Percentiles rank a stretch among this genome's conserved stretches.
Evolutionary conservation across 2,888 invertebrate genomes (phyloP).

Genomic region (Thumatha senex): DNA sequence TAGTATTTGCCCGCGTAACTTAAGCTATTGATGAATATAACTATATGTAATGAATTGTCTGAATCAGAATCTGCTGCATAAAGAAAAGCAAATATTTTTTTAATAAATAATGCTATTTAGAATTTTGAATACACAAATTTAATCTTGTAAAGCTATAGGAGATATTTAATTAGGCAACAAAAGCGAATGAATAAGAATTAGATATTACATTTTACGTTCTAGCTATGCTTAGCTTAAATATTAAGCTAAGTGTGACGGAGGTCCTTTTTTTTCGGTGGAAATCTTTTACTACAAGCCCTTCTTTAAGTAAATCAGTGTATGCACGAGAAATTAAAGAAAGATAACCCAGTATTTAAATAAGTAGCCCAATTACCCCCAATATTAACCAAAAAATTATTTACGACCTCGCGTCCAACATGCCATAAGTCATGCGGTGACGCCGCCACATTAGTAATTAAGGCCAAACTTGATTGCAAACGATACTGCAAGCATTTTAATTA

Average conservation of each 20-base stretch:
- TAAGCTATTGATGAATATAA: neutral
- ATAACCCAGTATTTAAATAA: conserved; percentile 1
- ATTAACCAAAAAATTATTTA: conserved; percentile 38
- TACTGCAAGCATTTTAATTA: conserved; percentile 56
- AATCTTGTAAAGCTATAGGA: neutral
- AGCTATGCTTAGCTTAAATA: too few species aligned
- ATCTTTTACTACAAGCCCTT: too few species aligned
- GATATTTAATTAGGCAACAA: too few species aligned
- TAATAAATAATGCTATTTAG: too few species aligned
- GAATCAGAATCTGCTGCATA: too few species aligned
- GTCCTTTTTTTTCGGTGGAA: too few species aligned
- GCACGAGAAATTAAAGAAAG: neutral
- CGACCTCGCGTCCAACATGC: conserved; percentile 54
- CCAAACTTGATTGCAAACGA: conserved; percentile 54
- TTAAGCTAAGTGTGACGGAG: too few species aligned
- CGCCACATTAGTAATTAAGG: conserved; percentile 66
- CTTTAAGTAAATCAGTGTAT: neutral
- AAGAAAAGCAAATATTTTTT: too few species aligned
- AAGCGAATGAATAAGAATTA: too few species aligned
- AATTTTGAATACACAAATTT: too few species aligned
- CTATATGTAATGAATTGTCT: too few species aligned
- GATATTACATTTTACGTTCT: too few species aligned
- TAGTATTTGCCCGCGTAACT: neutral
- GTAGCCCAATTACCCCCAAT: conserved; percentile 32
- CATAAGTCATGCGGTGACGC: conserved; percentile 63